phyloP scores from a whole-genome alignment of 2,888 invertebrate genomes.

The Camponotus fellah region DNA sequence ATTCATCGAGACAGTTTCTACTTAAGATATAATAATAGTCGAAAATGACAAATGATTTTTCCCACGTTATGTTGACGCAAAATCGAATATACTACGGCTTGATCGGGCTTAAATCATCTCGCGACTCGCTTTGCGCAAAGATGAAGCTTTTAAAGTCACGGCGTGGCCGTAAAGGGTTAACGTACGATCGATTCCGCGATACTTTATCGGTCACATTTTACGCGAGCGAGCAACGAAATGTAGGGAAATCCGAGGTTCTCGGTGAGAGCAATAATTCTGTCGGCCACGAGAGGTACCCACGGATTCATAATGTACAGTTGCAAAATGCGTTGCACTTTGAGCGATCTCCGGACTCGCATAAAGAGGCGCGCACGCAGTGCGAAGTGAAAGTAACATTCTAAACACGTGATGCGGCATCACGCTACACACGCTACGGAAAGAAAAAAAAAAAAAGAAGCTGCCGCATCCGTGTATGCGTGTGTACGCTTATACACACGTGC shows the following conservation, averaged over 20 bases:
- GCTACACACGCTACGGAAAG: conserved; percentile 63
- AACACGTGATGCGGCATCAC: conserved; percentile 77
- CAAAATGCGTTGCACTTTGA: conserved; percentile 57
- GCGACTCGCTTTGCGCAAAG: background rate
- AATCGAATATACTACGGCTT: conserved; percentile 4
- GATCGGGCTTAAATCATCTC: background rate
- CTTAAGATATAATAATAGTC: background rate
- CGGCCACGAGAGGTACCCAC: conserved; percentile 13
- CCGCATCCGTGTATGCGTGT: conserved; percentile 40
- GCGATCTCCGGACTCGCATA: conserved; percentile 39
- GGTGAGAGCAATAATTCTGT: conserved; percentile 36
- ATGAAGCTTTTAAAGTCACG: conserved; percentile 1
- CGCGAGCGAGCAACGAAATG: background rate
- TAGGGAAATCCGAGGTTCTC: conserved; percentile 37
- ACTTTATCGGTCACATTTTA: conserved; percentile 24
- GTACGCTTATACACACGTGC: background rate
- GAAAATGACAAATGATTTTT: background rate
- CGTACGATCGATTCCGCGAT: conserved; percentile 19
- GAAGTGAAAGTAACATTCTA: conserved; percentile 80
- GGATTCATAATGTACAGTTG: conserved; percentile 58
- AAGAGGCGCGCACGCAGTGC: conserved; percentile 59
- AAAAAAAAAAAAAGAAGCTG: conserved; percentile 56
- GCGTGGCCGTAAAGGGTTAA: background rate
- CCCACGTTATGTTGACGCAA: no score
- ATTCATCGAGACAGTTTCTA: background rate